Conservation (phyloP, 1,140 invertebrate species). For the Triops longicaudatus region DNA sequence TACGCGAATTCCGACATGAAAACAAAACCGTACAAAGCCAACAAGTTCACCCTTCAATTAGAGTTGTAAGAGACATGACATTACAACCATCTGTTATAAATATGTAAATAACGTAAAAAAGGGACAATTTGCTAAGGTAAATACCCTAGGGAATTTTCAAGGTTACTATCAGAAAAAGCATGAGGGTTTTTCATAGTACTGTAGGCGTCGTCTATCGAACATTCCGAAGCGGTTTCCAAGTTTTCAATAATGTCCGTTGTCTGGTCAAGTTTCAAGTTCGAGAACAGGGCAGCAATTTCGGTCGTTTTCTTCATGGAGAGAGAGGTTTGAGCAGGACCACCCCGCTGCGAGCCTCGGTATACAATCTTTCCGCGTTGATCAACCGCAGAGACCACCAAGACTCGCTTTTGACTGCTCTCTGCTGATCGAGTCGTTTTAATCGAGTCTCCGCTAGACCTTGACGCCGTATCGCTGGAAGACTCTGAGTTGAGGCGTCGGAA, state of each 20-base stretch:
- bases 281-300: constrained; percentile 76
- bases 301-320: constrained; percentile 73
- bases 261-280: constrained; percentile 49
- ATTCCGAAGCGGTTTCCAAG: constrained; percentile 30
- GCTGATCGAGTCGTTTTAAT: constrained; percentile 6
- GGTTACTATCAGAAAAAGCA: constrained; percentile 33
- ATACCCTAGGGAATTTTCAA: constrained; percentile 48
- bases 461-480: constrained; percentile 25
- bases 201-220: constrained; percentile 35
- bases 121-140: constrained; percentile 37
- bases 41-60: not conserved
- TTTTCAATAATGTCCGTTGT: constrained; percentile 35
- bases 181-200: constrained; percentile 34
- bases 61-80: not conserved
- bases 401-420: constrained; percentile 33
- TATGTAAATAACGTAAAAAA: not conserved
- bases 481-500: constrained; percentile 19
- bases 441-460: constrained; percentile 20
- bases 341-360: constrained; percentile 32
- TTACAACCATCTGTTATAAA: constrained; percentile 16
- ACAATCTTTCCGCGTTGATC: constrained; percentile 45
- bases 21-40: not conserved
- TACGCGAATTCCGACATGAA: not conserved
- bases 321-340: constrained; percentile 17
- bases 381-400: constrained; percentile 47